Evolutionary conservation across 1,140 invertebrate genomes (phyloP).

Genomic region (Zaprionus lachaisei): DNA sequence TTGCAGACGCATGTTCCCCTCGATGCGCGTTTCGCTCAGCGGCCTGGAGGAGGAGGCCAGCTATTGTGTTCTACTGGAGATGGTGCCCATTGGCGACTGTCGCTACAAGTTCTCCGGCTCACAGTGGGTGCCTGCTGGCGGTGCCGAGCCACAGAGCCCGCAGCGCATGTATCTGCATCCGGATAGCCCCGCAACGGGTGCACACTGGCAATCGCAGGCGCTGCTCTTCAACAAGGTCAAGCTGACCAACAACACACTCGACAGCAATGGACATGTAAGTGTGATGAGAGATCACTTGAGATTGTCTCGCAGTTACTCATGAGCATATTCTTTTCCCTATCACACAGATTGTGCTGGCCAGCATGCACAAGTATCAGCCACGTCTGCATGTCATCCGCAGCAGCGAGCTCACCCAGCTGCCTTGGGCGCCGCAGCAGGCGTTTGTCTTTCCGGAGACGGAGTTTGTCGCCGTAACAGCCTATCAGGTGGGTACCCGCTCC

Average conservation of each 20-base stretch:
- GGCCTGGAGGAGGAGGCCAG: conserved; percentile 91
- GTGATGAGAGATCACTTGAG: neutral
- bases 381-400: conserved; percentile 92
- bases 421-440: conserved; percentile 87
- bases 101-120: conserved; percentile 89
- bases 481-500: conserved; percentile 88
- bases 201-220: conserved; percentile 94
- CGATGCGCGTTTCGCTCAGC: conserved; percentile 88
- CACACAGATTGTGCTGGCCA: conserved; percentile 92
- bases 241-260: conserved; percentile 94
- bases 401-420: conserved; percentile 88
- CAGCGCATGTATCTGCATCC: conserved; percentile 93
- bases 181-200: conserved; percentile 92
- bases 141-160: conserved; percentile 92
- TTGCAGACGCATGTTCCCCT: conserved; percentile 95
- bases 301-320: conserved; percentile 23
- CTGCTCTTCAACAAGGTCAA: conserved; percentile 94
- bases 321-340: conserved; percentile 37
- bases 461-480: conserved; percentile 97
- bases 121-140: conserved; percentile 93
- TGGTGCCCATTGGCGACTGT: conserved; percentile 88
- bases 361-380: conserved; percentile 97
- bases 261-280: conserved; percentile 93
- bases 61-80: conserved; percentile 93
- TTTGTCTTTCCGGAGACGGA: conserved; percentile 93